Evolutionary conservation across 2,797 vertebrate genomes (phyloP), one percentile per base, ranked within the genome.

Genomic region (Bucorvus abyssinicus): DNA sequence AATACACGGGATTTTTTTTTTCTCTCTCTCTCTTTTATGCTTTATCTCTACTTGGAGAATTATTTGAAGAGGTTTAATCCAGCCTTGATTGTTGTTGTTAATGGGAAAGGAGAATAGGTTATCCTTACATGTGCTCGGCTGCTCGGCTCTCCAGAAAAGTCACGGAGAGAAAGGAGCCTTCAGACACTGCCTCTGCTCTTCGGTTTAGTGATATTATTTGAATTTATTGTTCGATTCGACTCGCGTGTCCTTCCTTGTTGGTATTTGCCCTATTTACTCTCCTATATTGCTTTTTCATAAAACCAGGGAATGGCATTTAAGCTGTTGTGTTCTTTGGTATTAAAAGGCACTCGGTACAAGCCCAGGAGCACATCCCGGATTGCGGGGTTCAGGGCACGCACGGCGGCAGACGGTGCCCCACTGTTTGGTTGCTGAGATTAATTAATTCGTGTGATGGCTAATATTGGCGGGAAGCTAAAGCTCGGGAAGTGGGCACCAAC

Each of bases 231-330:
- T 98, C 98, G 98, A 98, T 98, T 97, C 98, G 84, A 97, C 98
- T 98, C 96, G 97, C 97, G 97, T 98, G 98, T 98, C 98, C 98
- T 98, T 98, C 98, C 98, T 98, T 99, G 98, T 98, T 99, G 98
- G 98, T 99, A 99, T 99, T 99, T 99, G 98, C 98, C 98, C 98
- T 99, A 98, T 99, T 99, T 99, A 99, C 98, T 99, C 98, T 98
- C 98, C 98, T 98, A 98, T 99, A 99, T 99, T 99, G 99, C 98
- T 98, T 99, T 98, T 98, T 98, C 98, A 98, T 97, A 97, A 98
- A 99, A 98, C 97, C 97, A 98, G 98, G 98, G 98, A 98, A 98
- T 99, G 98, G 98, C 98, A 99, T 99, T 99, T 99, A 99, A 99
- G 98, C 98, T 98, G 98, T 98, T 98, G 98, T 99, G 98, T 98